phyloP scores from a whole-genome alignment of 2,888 invertebrate species.

The Scaeva pyrastri region DNA sequence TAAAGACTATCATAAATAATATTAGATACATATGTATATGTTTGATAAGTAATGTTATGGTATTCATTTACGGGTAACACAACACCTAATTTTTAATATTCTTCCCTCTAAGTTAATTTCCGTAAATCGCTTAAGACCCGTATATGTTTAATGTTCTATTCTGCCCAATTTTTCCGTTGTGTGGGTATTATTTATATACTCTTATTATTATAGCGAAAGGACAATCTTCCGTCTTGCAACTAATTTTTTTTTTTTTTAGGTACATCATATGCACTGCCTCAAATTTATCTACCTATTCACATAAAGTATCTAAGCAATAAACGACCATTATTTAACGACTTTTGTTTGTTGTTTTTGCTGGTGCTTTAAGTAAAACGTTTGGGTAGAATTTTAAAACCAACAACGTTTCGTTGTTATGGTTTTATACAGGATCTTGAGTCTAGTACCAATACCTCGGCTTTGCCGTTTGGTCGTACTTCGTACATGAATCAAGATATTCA shows the following conservation, averaged over 20 bases:
- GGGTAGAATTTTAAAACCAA: constrained; percentile 55
- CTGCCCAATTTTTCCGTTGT: constrained; percentile 7
- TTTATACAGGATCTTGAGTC: not conserved
- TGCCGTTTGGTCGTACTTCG: constrained; percentile 39
- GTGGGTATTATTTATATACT: constrained; percentile 20
- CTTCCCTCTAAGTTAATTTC: constrained; percentile 10
- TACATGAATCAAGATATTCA: constrained; percentile 52
- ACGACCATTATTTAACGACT: constrained; percentile 51
- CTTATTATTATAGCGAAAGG: constrained; percentile 36
- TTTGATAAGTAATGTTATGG: not conserved
- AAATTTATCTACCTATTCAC: not conserved
- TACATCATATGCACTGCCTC: constrained; percentile 10
- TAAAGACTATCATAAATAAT: constrained; percentile 14
- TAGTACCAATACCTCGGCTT: constrained; percentile 8
- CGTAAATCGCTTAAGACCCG: constrained; percentile 18
- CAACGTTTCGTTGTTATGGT: constrained; percentile 14
- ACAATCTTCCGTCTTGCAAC: constrained; percentile 1
- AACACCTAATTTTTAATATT: constrained; percentile 9
- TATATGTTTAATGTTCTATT: constrained; percentile 21
- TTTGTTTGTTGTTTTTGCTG: constrained; percentile 12
- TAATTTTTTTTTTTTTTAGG: constrained; percentile 29
- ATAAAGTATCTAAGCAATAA: constrained; percentile 50
- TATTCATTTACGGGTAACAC: not conserved
- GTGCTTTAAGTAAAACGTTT: constrained; percentile 21
- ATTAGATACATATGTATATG: too few species aligned